A percentile compares a stretch with the other conserved stretches of the same genome.
phyloP scores from a whole-genome alignment of 2,113 vertebrate genomes.

The Polypterus senegalus region DNA sequence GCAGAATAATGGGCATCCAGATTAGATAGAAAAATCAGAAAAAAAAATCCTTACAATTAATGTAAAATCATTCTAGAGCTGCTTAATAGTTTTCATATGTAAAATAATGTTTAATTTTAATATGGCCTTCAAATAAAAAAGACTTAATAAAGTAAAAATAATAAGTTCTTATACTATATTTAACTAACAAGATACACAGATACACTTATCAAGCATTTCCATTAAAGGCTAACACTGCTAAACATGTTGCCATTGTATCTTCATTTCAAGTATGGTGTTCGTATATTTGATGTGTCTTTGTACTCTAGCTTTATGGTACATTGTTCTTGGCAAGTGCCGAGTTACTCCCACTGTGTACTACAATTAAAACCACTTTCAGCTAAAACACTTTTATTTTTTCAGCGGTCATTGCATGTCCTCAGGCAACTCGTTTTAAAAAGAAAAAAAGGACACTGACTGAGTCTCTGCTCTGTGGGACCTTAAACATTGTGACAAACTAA shows the following conservation, averaged over 20 bases:
- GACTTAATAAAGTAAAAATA: too few species aligned
- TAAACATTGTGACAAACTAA: slow-evolving; percentile 27
- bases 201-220: too few species aligned
- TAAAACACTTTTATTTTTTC: slow-evolving; percentile 24
- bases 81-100: too few species aligned
- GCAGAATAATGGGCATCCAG: too few species aligned
- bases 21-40: too few species aligned
- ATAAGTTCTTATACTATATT: too few species aligned
- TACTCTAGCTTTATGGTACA: slow-evolving; percentile 27
- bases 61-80: too few species aligned
- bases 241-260: neutral
- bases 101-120: too few species aligned
- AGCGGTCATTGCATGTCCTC: slow-evolving; percentile 35
- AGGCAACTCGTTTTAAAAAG: slow-evolving; percentile 21
- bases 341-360: slow-evolving; percentile 23
- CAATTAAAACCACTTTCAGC: slow-evolving; percentile 37
- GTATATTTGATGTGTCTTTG: slow-evolving; percentile 10
- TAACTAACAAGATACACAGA: too few species aligned
- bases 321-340: slow-evolving; percentile 27
- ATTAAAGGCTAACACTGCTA: too few species aligned
- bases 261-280: neutral
- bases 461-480: slow-evolving; percentile 14
- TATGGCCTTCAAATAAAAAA: too few species aligned
- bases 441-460: slow-evolving; percentile 19
- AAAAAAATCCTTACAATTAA: too few species aligned